phyloP scores from a whole-genome alignment of 2,797 vertebrate species.

The Acanthiza pusilla region DNA sequence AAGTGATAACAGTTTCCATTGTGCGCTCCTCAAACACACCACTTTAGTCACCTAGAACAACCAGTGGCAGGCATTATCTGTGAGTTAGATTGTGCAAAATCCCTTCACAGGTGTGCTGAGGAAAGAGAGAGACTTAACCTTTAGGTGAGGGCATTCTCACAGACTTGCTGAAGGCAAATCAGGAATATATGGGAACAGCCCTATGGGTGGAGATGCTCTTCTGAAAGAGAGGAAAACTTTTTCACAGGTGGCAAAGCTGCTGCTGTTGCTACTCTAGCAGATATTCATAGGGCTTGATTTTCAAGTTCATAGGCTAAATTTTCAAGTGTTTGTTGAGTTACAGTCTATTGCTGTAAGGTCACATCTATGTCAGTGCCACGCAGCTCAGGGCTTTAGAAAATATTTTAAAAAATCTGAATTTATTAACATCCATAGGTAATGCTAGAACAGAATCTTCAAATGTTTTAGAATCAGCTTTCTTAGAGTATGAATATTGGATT shows the following conservation, averaged over 20 bases:
- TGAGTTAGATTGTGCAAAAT: not conserved
- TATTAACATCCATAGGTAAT: not conserved
- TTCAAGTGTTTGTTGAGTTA: not conserved
- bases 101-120: not conserved
- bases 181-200: not conserved
- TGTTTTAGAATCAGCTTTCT: not conserved
- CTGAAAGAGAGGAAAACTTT: not conserved
- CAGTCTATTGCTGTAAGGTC: not conserved
- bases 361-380: not conserved
- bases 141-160: not conserved
- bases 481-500: not conserved
- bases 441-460: not conserved
- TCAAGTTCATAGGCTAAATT: not conserved
- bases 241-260: not conserved
- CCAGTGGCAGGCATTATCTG: not conserved
- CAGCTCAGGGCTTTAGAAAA: not conserved
- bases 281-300: not conserved
- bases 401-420: not conserved
- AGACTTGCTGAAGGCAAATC: not conserved
- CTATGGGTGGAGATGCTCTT: not conserved
- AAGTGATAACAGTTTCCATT: constrained; percentile 42
- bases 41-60: not conserved
- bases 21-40: not conserved
- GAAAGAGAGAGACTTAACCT: not conserved
- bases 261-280: not conserved